A percentile compares a stretch with the other conserved stretches of the same genome.
Evolutionary conservation across 2,888 invertebrate species (phyloP).

Genomic region (Cheilosia soror): DNA sequence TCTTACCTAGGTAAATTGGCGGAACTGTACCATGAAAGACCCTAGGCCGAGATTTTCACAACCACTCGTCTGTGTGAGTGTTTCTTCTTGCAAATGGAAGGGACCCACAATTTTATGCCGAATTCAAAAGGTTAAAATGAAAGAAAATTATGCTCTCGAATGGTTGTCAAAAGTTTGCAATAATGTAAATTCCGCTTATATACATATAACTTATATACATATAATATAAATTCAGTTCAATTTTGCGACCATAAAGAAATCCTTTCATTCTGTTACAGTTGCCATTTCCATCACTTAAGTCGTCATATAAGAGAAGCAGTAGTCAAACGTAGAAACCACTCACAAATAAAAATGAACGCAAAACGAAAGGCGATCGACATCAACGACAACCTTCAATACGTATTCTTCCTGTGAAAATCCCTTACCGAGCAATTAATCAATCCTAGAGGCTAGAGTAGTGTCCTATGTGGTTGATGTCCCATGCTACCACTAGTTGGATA

Average conservation of each 20-base stretch:
- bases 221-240: neutral
- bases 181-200: too few species aligned
- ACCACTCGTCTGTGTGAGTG: too few species aligned
- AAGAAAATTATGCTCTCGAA: too few species aligned
- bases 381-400: conserved; percentile 39
- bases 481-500: neutral
- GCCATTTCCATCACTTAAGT: conserved; percentile 1
- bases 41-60: too few species aligned
- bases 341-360: conserved; percentile 2
- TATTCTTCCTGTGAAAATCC: conserved; percentile 32
- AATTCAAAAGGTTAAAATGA: too few species aligned
- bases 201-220: too few species aligned
- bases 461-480: neutral
- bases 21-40: too few species aligned
- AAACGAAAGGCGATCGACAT: conserved; percentile 21
- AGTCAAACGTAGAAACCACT: neutral
- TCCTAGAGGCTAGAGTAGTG: conserved; percentile 10
- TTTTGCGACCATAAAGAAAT: neutral
- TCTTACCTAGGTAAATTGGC: too few species aligned
- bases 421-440: conserved; percentile 61
- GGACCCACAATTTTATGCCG: too few species aligned
- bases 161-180: too few species aligned
- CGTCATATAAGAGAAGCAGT: neutral
- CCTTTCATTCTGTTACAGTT: neutral
- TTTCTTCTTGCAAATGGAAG: too few species aligned